Evolutionary conservation across 1,140 invertebrate genomes (phyloP).

Genomic region (Sycobia sp.): DNA sequence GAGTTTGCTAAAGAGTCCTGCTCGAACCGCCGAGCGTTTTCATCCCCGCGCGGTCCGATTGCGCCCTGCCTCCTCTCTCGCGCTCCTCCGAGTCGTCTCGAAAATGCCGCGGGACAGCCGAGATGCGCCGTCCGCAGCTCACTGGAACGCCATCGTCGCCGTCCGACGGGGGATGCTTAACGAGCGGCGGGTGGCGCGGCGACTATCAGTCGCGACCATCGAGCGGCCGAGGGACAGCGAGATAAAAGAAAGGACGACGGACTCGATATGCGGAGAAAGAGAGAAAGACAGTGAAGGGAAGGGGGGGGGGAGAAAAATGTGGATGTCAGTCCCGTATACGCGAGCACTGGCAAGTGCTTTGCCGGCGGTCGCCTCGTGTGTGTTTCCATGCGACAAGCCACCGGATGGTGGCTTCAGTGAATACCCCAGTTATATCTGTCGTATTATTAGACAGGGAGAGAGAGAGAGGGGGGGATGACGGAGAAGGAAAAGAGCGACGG

Average conservation of each 20-base stretch:
- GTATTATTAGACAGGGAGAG: background rate
- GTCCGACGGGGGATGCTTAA: no score
- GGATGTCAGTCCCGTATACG: constrained; percentile 20
- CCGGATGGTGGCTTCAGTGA: constrained; percentile 1
- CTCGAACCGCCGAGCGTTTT: no score
- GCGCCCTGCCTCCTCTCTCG: no score
- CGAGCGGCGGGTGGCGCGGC: no score
- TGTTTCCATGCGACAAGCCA: constrained; percentile 8
- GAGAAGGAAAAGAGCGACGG: constrained; percentile 35
- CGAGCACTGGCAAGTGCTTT: constrained; percentile 40
- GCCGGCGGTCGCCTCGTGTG: constrained; percentile 49
- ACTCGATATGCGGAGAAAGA: background rate
- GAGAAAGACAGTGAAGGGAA: background rate
- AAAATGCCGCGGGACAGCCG: no score
- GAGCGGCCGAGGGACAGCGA: background rate
- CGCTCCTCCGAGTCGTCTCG: no score
- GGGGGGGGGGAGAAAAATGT: background rate
- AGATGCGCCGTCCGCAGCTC: no score
- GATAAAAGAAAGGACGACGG: background rate
- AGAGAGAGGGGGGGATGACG: constrained; percentile 45
- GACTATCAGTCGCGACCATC: no score
- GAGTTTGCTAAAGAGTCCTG: no score
- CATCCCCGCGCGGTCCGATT: no score
- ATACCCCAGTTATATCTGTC: background rate
- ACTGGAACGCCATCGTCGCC: no score